phyloP scores from a whole-genome alignment of 1,140 invertebrate species.

The Nylanderia fulva region DNA sequence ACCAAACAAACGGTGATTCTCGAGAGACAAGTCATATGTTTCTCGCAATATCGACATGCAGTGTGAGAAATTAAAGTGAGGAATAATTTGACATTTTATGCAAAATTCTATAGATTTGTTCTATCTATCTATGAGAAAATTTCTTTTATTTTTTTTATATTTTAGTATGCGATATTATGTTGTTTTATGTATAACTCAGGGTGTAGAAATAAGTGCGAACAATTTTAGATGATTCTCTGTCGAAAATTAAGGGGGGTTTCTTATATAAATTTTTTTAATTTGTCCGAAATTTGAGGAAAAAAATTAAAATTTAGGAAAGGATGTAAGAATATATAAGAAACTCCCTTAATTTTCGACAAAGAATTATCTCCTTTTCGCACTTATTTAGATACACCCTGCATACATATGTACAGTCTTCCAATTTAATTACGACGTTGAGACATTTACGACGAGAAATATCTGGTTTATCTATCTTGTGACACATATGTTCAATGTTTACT shows the following conservation, averaged over 20 bases:
- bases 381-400: too few species aligned
- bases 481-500: not conserved
- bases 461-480: slow-evolving; percentile 17
- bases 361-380: too few species aligned
- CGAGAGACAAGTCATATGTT: not conserved
- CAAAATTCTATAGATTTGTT: not conserved
- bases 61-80: not conserved
- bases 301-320: too few species aligned
- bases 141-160: not conserved
- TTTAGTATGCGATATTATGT: not conserved
- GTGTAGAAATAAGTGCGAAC: too few species aligned
- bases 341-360: too few species aligned
- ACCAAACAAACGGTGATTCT: not conserved
- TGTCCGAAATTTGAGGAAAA: too few species aligned
- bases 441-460: slow-evolving; percentile 13
- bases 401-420: not conserved
- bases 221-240: too few species aligned
- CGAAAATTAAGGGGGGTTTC: too few species aligned
- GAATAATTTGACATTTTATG: not conserved
- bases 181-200: too few species aligned
- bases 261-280: too few species aligned
- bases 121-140: not conserved
- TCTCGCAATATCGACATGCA: not conserved
- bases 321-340: too few species aligned
- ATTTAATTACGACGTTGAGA: slow-evolving; percentile 2